Percentiles rank a stretch among this genome's conserved stretches.
Conservation (phyloP, 2,888 invertebrate species). For the Rhamphomyia laevipes region DNA sequence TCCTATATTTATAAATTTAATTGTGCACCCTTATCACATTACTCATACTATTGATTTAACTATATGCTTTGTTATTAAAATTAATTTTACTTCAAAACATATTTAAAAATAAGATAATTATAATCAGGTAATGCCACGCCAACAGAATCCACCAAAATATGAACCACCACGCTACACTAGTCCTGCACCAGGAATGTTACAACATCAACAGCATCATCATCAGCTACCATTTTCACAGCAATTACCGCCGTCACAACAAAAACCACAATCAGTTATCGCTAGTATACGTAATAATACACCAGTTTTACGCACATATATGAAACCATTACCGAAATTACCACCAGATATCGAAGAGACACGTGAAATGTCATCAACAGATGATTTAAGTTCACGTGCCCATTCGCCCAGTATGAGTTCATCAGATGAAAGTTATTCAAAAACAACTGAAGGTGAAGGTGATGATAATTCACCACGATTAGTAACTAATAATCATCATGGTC, state of each 20-base stretch:
- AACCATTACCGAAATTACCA: conserved; percentile 48
- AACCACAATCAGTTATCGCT: conserved; percentile 14
- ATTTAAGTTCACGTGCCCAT: conserved; percentile 67
- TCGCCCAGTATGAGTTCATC: conserved; percentile 75
- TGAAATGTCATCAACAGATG: conserved; percentile 62
- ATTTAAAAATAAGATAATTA: too few relatives aligned
- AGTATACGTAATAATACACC: conserved; percentile 27
- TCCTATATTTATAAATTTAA: too few relatives aligned
- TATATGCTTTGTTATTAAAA: too few relatives aligned
- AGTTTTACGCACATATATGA: conserved; percentile 40
- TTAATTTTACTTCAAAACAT: too few relatives aligned
- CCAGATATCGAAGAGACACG: conserved; percentile 36
- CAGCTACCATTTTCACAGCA: conserved; percentile 39
- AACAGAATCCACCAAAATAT: conserved; percentile 34
- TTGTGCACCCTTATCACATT: too few relatives aligned
- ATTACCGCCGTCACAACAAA: conserved; percentile 13
- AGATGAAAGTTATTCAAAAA: conserved; percentile 73
- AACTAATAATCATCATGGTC: conserved; percentile 21
- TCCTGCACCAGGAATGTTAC: conserved; percentile 19
- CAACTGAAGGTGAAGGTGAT: conserved; percentile 55
- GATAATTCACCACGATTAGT: conserved; percentile 30
- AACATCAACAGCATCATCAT: conserved; percentile 22
- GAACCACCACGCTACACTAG: conserved; percentile 37
- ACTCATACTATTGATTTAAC: too few relatives aligned
- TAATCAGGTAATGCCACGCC: conserved; percentile 31